Percentiles rank a stretch among this genome's conserved stretches.
Conservation (phyloP, 2,888 invertebrate species). For the Danaus chrysippus region DNA sequence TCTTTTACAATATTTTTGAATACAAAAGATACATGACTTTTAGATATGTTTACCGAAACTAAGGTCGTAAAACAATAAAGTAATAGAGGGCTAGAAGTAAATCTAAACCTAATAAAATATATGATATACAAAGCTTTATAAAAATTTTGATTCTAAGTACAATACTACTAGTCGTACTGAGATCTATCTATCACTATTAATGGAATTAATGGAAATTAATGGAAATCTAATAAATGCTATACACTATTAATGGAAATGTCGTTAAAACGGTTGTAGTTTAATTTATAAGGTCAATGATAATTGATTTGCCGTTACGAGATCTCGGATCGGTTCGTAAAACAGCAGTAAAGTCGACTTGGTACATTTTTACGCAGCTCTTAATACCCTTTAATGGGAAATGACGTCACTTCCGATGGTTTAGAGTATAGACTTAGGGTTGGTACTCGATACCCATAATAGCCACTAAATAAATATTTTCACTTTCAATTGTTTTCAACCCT, state of each 20-base stretch:
- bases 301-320: constrained; percentile 22
- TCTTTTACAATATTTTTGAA: neutral
- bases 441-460: neutral
- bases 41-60: no score
- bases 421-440: constrained; percentile 11
- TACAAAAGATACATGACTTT: neutral
- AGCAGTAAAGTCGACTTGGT: constrained; percentile 24
- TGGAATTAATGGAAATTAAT: no score
- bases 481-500: neutral
- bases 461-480: constrained; percentile 5
- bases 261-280: no score
- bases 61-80: no score
- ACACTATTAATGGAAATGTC: no score
- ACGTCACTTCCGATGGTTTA: constrained; percentile 21
- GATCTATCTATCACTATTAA: no score
- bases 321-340: constrained; percentile 27
- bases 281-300: constrained; percentile 10
- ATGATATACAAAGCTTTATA: no score
- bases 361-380: constrained; percentile 27
- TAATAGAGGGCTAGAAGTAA: no score
- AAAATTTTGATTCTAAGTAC: no score
- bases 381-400: constrained; percentile 24
- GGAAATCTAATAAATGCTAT: no score
- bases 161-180: no score
- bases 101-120: no score